These are phyloP conservation scores for Herpailurus yagouaroundi DNA, from an alignment of 2,113 vertebrate genomes.

Conservation along the genomic window DNA sequence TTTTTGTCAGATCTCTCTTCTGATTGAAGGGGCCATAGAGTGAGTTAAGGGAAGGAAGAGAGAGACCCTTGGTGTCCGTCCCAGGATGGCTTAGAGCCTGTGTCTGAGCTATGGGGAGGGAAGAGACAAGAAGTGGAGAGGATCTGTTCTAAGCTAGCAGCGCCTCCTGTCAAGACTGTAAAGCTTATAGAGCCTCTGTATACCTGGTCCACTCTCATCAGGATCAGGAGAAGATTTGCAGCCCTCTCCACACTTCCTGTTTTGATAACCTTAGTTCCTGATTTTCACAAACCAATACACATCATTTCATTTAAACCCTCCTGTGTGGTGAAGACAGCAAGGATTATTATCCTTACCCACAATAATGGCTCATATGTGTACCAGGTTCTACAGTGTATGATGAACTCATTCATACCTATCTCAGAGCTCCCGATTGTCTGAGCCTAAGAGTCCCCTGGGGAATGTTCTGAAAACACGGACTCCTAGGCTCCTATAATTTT, in stretches of 20 bases:
- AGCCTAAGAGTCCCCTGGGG: not conserved
- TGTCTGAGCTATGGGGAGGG: not conserved
- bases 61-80: not conserved
- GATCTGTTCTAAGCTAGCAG: not conserved
- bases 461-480: conserved; percentile 18
- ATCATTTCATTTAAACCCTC: not conserved
- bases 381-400: not conserved
- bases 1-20: conserved; percentile 1
- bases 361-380: not conserved
- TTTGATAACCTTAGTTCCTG: not conserved
- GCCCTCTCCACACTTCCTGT: not conserved
- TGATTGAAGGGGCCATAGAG: not conserved
- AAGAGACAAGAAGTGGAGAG: not conserved
- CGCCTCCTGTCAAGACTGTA: not conserved
- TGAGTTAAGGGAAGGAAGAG: not conserved
- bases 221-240: not conserved
- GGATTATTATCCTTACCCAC: not conserved
- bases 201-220: not conserved
- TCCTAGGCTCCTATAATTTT: not conserved
- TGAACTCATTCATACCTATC: not conserved
- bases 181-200: not conserved
- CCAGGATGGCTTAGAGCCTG: not conserved
- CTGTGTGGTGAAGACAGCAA: not conserved
- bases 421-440: not conserved
- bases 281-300: not conserved